These are phyloP conservation scores for Camponotus vicinus DNA, from an alignment of 1,140 invertebrate genomes.

Conservation along the genomic window DNA sequence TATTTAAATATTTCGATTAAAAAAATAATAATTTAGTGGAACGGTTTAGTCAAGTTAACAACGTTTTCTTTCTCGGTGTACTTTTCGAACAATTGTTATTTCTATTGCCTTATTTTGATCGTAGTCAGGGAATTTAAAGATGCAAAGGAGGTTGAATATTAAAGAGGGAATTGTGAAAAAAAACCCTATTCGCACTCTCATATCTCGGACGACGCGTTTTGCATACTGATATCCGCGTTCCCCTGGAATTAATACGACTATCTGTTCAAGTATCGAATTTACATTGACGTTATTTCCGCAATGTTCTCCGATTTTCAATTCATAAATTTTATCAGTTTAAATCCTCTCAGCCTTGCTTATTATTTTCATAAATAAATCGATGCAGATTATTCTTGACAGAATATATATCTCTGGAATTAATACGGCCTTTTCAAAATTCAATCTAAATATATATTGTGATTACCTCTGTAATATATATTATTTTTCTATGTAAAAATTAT, in stretches of 20 bases:
- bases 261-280: slow-evolving; percentile 42
- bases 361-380: slow-evolving; percentile 11
- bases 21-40: too few relatives aligned
- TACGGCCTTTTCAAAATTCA: neutral
- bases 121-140: slow-evolving; percentile 17
- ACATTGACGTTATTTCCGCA: slow-evolving; percentile 6
- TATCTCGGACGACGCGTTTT: slow-evolving; percentile 36
- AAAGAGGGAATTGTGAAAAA: slow-evolving; percentile 24
- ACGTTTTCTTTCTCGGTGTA: too few relatives aligned
- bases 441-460: neutral
- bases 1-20: too few relatives aligned
- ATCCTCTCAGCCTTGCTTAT: neutral
- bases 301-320: slow-evolving; percentile 40
- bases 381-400: too few relatives aligned
- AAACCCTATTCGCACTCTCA: slow-evolving; percentile 3
- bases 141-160: slow-evolving; percentile 26
- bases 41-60: too few relatives aligned
- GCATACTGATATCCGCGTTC: slow-evolving; percentile 30
- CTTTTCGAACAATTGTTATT: neutral
- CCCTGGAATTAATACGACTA: slow-evolving; percentile 30
- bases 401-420: slow-evolving; percentile 10
- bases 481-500: neutral
- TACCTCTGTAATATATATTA: neutral
- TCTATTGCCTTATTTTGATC: slow-evolving; percentile 24
- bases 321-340: neutral